Evolutionary conservation across 2,797 vertebrate species (phyloP), one percentile per base, ranked within the genome.

Genomic region (Holocentrus rufus): DNA sequence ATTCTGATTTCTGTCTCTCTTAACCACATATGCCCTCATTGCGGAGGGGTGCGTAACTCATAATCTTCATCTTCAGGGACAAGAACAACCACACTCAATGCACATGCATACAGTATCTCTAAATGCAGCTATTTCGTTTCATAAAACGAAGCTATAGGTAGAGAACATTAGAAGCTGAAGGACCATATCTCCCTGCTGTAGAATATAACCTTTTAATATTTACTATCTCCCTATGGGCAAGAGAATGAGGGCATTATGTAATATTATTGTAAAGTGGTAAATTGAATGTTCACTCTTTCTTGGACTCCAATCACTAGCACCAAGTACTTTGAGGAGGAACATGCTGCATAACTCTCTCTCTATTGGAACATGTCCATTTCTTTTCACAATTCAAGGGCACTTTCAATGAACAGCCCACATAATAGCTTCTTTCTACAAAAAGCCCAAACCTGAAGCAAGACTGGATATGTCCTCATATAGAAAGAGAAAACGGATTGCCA

Each of bases 301-400:
- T 44, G 14, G 42, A 44, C 11, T 27, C 23, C 5, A 54, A 54
- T 13, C 23, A 25, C 11, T 25, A 54, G 52, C 22, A 54, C 23
- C 52, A 7, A 15, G 25, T 54, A 5, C 18, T 30, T 46, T 15
- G 7, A 59, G 53, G 36, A 50, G 8, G 27, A 22, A 60, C 46
- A 68, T 15, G 39, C 18, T 50, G 20, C 36, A 69, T 55, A 0
- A 1, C 6, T 18, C 68, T 44, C 3, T 22, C 23, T 63, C 5
- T 11, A 27, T 59, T 34, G 36, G 68, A 60, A 7, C 55, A 34
- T 61, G 42, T 42, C 30, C 20, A n/a, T 20, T 42, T 17, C 62
- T 83, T 76, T 70, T 76, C 36, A 82, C 54, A 50, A 74, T 13
- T 25, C 83, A 89, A 87, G 85, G 89, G 3, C 81, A 64, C 72